Evolutionary conservation across 2,113 vertebrate species (phyloP), one percentile per base, ranked within the genome.

Genomic region (Caretta caretta): DNA sequence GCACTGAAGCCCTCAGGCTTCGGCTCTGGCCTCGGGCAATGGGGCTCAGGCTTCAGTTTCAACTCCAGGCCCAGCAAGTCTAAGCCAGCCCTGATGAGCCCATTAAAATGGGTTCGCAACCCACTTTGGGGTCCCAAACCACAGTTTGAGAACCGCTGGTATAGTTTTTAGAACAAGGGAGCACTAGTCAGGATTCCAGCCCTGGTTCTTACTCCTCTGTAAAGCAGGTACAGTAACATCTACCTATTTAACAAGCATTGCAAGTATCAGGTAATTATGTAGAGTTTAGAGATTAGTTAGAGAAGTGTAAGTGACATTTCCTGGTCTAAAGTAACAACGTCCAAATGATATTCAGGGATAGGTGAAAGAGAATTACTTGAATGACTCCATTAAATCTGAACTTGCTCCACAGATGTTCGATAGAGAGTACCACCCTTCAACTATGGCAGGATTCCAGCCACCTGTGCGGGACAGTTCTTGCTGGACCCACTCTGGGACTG

Each of bases 351-450:
- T n/a, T 85, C 49, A 76, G 27, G 89, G 5, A 69, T 0, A 14
- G 0, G 1, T 56, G 88, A 83, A 35, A 94, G 80, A 93, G 89
- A 83, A 75, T 97, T 97, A 99, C 99, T 99, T 98, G 95, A 99
- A 99, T 5, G 99, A 99, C 87, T 99, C 99, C 99, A 99, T 99
- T 88, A 99, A 96, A 95, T 98, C 93, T 5, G 98, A 98, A 93
- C 98, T 99, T 17, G 99, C 98, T 87, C 99, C 99, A 14, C 99
- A 99, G 27, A 98, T 94, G 82, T 99, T 98, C 0, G 99, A 99
- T 6, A 98, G 97, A 92, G 98, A 97, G 95, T 99, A 99, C 99
- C 99, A 99, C 0, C 90, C 96, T 94, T 99, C 99, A 90, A 98
- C 86, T 42, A 99, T 80, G 2, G 98, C 97, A 3, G 98, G 84